phyloP scores from a whole-genome alignment of 2,888 invertebrate genomes.

The Syrphus vitripennis region DNA sequence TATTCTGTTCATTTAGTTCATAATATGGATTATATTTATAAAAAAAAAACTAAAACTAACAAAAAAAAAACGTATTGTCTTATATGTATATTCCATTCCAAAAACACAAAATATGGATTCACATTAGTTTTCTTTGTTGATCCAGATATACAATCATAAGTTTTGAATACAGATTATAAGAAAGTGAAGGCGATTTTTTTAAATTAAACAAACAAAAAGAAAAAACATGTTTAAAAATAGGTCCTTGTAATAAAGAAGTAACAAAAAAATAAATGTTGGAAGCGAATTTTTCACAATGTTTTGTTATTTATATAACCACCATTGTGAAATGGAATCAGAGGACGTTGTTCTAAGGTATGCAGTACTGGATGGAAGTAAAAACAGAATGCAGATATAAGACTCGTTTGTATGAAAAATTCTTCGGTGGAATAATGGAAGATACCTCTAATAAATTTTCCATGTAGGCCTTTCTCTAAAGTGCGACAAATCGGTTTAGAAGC shows the following conservation, averaged over 20 bases:
- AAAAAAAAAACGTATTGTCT: conserved; percentile 46
- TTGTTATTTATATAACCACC: too few relatives aligned
- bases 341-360: too few relatives aligned
- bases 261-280: conserved; percentile 62
- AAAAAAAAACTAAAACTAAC: conserved; percentile 65
- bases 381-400: too few relatives aligned
- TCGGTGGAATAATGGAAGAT: too few relatives aligned
- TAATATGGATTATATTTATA: conserved; percentile 72
- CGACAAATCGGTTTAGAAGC: too few relatives aligned
- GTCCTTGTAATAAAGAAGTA: conserved; percentile 54
- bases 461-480: too few relatives aligned
- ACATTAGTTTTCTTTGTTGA: conserved; percentile 39
- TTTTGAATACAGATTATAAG: conserved; percentile 58
- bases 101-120: conserved; percentile 47
- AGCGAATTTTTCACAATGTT: conserved; percentile 9
- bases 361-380: too few relatives aligned
- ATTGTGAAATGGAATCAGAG: too few relatives aligned
- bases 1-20: conserved; percentile 67
- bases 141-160: conserved; percentile 57
- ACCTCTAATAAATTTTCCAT: too few relatives aligned
- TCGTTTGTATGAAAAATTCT: too few relatives aligned
- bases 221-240: conserved; percentile 48
- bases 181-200: conserved; percentile 51
- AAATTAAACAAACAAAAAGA: conserved; percentile 37
- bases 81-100: conserved; percentile 70